Evolutionary conservation across 1,140 invertebrate species (phyloP), one percentile per base, ranked within the genome.

Genomic region (Acromyrmex charruanus): DNA sequence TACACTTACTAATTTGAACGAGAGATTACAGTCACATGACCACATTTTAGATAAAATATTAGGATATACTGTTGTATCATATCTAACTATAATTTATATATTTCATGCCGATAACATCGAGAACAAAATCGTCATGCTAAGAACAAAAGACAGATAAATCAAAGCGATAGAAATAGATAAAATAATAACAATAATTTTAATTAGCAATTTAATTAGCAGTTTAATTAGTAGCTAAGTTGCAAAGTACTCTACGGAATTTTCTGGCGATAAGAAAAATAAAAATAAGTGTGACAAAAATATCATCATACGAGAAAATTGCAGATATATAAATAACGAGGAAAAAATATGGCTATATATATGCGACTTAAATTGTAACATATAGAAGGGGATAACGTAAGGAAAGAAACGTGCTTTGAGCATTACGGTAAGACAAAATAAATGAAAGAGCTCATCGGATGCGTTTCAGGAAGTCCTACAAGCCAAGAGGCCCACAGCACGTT

Each of bases 101-200:
- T 21, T 31, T 39, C 65, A 81, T 81, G 51, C 77, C 16, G 31
- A 18, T 71, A 80, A 61, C 49, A 35, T 63, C 0, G 3, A 31
- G 16, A 81, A 81, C n/a, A 58, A 71, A 58, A 81, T 21, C 10
- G 25, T 81, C 28, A 66, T 81, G 77, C 77, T 53, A 35, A 4
- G 12, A 69, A 53, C 35, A 25, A 80, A 12, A 84, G 16, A 25
- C 12, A 39, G 28, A 51, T 84, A 49, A 84, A 63, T 77, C 31
- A 28, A 85, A 77, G 72, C n/a, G 21, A 21, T 25, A 31, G 44
- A 77, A 35, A 75, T 14, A 75, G 12, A 6, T 39, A 35, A 74
- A 18, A 53, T n/a, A 74, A 58, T 3, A 75, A n/a, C 21, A 39
- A 59, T 10, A 35, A 35, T 35, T 35, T 35, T 35, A 35, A 35